A percentile compares a stretch with the other conserved stretches of the same genome.
Evolutionary conservation across 2,888 invertebrate species (phyloP).

Genomic region (Netelia fuscicornis): DNA sequence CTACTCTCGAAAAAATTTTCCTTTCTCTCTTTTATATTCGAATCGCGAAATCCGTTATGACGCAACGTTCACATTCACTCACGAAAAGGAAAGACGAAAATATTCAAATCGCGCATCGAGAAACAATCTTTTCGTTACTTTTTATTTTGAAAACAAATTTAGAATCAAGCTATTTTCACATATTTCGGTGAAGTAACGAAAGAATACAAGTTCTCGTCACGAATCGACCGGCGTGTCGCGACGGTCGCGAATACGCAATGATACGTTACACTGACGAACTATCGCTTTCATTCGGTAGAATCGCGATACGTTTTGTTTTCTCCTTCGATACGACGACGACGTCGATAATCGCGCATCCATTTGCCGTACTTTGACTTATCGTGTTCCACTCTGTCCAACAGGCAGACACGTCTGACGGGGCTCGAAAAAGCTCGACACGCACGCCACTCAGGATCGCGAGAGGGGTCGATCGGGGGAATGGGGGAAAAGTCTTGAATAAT

Average conservation of each 20-base stretch:
- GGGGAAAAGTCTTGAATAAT: conserved; percentile 42
- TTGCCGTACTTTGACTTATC: neutral
- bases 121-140: neutral
- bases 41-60: conserved; percentile 11
- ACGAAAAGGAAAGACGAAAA: neutral
- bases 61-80: conserved; percentile 6
- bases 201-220: too few relatives aligned
- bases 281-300: neutral
- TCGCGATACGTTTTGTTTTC: neutral
- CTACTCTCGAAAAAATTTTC: neutral
- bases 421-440: neutral
- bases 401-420: neutral
- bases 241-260: too few relatives aligned
- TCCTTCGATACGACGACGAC: neutral
- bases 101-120: neutral
- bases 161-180: neutral
- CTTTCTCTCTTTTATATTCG: neutral
- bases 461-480: conserved; percentile 42
- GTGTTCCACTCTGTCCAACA: neutral
- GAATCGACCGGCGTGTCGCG: too few relatives aligned
- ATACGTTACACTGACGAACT: too few relatives aligned
- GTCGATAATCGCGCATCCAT: neutral
- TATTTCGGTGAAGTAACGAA: neutral
- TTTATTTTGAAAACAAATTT: neutral
- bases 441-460: conserved; percentile 21